Conservation (phyloP, 30 jellyfish, hydroid and myxozoan species). For the Cassiopea xamachana region DNA sequence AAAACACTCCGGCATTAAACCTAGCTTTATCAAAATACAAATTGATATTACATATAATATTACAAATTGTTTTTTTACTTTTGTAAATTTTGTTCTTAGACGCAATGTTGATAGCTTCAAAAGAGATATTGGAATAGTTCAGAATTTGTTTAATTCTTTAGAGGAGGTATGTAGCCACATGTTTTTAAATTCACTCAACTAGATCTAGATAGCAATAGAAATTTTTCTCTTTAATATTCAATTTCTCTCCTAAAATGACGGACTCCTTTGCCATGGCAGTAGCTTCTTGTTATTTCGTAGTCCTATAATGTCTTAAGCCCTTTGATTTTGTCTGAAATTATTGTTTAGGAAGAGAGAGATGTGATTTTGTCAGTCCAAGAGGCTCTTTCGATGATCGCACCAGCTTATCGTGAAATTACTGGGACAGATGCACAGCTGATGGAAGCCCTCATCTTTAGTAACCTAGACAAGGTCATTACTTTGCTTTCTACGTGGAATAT, state of each 20-base stretch:
- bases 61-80: neutral
- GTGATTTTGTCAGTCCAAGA: slow-evolving; percentile 78
- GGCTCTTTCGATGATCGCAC: slow-evolving; percentile 82
- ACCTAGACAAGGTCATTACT: slow-evolving; percentile 63
- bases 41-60: no score
- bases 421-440: slow-evolving; percentile 73
- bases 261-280: no score
- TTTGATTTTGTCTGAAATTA: neutral
- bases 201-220: neutral
- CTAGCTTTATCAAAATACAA: no score
- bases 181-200: no score
- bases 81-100: slow-evolving; percentile 9
- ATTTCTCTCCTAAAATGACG: no score
- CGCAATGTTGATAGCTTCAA: slow-evolving; percentile 59
- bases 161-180: slow-evolving; percentile 62
- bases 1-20: no score
- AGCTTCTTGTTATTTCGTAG: neutral
- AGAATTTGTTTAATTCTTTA: slow-evolving; percentile 66
- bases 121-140: slow-evolving; percentile 81
- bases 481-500: neutral
- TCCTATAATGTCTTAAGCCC: neutral
- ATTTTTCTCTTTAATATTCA: no score
- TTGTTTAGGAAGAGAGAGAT: slow-evolving; percentile 70
- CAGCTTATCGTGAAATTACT: slow-evolving; percentile 60
- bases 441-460: slow-evolving; percentile 80